Conservation (phyloP, 2,113 vertebrate species). For the Platichthys flesus region DNA sequence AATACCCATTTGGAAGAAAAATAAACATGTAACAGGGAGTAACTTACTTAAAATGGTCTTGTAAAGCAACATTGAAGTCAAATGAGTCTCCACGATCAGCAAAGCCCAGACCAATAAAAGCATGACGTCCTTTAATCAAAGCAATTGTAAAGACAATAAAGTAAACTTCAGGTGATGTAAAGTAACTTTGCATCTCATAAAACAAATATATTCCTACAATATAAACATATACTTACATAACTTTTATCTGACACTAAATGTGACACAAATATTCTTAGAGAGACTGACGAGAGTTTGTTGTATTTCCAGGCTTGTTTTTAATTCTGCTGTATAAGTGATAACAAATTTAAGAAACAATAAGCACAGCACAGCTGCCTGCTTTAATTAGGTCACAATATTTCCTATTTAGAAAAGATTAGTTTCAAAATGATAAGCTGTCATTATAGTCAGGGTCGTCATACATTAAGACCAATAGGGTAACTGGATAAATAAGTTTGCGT, state of each 20-base stretch:
- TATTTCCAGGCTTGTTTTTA: no score
- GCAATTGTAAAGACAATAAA: neutral
- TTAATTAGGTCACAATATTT: no score
- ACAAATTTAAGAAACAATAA: no score
- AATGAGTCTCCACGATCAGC: conserved; percentile 95
- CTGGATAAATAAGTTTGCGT: neutral
- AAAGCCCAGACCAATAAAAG: conserved; percentile 95
- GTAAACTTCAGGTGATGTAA: neutral
- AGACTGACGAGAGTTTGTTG: no score
- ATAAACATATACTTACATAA: no score
- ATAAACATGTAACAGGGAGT: neutral
- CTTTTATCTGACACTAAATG: no score
- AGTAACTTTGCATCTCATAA: neutral
- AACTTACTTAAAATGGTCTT: conserved; percentile 98
- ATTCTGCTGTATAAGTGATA: no score
- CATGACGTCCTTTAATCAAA: conserved; percentile 87
- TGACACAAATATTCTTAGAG: no score
- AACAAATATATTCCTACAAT: neutral
- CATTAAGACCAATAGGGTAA: neutral
- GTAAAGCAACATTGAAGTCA: conserved; percentile 96
- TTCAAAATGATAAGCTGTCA: no score
- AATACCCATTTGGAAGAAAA: neutral
- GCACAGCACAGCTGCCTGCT: no score
- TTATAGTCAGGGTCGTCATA: neutral
- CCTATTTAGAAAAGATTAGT: no score